Evolutionary conservation across 2,888 invertebrate genomes (phyloP), one percentile per base, ranked within the genome.

Genomic region (Peribatodes rhomboidaria): DNA sequence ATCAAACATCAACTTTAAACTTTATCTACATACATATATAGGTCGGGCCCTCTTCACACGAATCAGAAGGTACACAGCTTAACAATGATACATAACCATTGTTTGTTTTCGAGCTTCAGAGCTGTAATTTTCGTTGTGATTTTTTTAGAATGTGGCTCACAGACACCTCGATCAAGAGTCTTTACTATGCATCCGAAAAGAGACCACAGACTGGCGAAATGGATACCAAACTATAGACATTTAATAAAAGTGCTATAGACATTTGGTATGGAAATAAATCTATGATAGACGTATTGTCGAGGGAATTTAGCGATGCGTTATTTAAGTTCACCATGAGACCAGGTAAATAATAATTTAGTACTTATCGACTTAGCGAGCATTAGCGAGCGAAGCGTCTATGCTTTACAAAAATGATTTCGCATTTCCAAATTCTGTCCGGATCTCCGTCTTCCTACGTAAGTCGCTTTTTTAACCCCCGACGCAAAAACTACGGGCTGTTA

Each of bases 261-360:
- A 67, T 90, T 0, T 90, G 88, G 88, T 86, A 84, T 16, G 90
- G 89, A 0, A 90, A 90, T 47, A 86, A 85, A 64, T 83, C 77
- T 50, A 68, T 88, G 67, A 77, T 88, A 1, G 84, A 89, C 49
- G 68, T 89, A 1, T 39, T 90, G n/a, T 80, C 84, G 0, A 74
- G 82, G 33, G 89, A 89, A 64, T 81, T 90, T 4, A 71, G 70
- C 1, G 84, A 85, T 53, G 35, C 88, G 4, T 73, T 89, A 52
- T 76, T 75, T 56, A 84, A 74, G 65, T 72, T 87, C n/a, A 82
- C 84, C 4, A 55, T 74, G 35, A 77, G 87, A 65, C 73, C 79
- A 72, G 78, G 89, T 88, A 78, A 76, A 68, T 61, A n/a, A 14
- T n/a, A n/a, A n/a, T n/a, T n/a, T n/a, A n/a, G n/a, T n/a, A n/a